phyloP scores from a whole-genome alignment of 2,888 invertebrate species.

The Homarus gammarus region DNA sequence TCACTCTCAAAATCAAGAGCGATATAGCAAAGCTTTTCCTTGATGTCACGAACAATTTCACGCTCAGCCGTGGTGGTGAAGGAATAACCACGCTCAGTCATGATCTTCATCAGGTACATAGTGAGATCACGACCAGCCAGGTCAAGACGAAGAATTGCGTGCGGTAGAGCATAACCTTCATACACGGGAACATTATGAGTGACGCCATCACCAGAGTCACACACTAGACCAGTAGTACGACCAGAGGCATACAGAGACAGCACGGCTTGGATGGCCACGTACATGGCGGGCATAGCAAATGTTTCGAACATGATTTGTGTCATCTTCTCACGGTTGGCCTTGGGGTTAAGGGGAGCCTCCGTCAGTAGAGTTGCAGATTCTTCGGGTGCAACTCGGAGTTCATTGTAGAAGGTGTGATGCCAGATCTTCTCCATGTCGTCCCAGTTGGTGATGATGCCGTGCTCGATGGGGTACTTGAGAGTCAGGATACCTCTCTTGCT shows the following conservation, averaged over 20 bases:
- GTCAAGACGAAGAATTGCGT: conserved; percentile 97
- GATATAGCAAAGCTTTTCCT: conserved; percentile 32
- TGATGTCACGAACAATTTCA: conserved; percentile 61
- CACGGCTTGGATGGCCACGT: conserved; percentile 82
- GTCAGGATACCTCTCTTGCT: conserved; percentile 93
- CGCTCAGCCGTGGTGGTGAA: conserved; percentile 74
- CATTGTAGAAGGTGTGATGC: conserved; percentile 85
- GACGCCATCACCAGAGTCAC: conserved; percentile 54
- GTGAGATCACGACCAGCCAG: conserved; percentile 97
- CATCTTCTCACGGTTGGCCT: conserved; percentile 97
- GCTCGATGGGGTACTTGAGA: conserved; percentile 96
- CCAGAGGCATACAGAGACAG: conserved; percentile 81
- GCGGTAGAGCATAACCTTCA: conserved; percentile 86
- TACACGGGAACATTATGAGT: conserved; percentile 44
- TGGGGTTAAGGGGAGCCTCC: conserved; percentile 95
- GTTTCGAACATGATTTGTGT: conserved; percentile 82
- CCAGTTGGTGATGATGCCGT: conserved; percentile 98
- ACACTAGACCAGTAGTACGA: conserved; percentile 79
- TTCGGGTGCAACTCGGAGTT: conserved; percentile 88
- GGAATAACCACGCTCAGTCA: conserved; percentile 83
- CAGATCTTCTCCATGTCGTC: conserved; percentile 99
- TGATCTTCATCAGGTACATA: conserved; percentile 98
- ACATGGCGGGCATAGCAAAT: conserved; percentile 79
- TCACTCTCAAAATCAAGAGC: conserved; percentile 26
- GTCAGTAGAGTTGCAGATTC: conserved; percentile 80